These are phyloP conservation scores for Cyrtorhinus lividipennis DNA, from an alignment of 1,140 invertebrate species.

Conservation along the genomic window DNA sequence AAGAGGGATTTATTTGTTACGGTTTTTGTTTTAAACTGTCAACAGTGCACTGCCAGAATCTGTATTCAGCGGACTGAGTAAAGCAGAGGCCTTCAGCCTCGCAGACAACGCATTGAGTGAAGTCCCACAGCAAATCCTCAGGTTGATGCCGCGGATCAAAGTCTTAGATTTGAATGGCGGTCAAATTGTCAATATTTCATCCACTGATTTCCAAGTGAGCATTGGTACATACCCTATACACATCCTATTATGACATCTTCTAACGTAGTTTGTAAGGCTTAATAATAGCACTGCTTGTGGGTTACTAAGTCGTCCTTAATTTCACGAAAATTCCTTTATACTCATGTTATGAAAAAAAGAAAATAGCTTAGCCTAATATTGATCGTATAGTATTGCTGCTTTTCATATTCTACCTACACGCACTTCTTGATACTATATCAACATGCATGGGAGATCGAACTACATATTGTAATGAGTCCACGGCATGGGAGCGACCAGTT, in stretches of 20 bases:
- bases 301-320: slow-evolving; percentile 11
- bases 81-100: slow-evolving; percentile 52
- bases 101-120: slow-evolving; percentile 53
- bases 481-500: no score
- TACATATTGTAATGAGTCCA: no score
- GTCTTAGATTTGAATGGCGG: slow-evolving; percentile 57
- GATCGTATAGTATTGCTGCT: no score
- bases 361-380: no score
- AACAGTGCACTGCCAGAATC: slow-evolving; percentile 47
- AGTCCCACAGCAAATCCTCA: slow-evolving; percentile 51
- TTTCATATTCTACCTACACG: no score
- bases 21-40: no score
- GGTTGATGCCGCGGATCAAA: slow-evolving; percentile 50
- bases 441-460: no score
- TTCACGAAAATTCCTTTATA: neutral
- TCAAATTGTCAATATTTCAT: slow-evolving; percentile 43
- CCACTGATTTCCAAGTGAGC: slow-evolving; percentile 44
- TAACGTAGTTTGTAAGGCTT: neutral
- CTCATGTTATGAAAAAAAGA: neutral
- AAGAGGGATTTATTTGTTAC: no score
- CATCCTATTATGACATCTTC: neutral
- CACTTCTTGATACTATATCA: no score
- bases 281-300: neutral
- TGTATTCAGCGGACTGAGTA: slow-evolving; percentile 50
- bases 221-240: neutral